Base-by-base conservation (phyloP, 2,797 vertebrate genomes). In the Choloepus didactylus region DNA sequence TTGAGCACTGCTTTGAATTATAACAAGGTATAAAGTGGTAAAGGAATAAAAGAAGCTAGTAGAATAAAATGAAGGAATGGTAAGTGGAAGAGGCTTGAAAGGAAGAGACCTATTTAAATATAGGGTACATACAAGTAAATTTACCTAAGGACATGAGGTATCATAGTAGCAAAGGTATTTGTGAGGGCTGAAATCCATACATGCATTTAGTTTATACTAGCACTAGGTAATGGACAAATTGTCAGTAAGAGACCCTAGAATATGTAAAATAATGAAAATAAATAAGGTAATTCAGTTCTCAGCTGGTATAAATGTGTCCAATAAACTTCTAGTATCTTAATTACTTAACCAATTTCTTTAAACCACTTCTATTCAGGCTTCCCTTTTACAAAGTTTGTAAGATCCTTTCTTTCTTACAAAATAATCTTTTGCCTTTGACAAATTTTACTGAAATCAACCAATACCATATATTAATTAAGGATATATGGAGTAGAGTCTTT, bases 361-460 rank as follows among this genome's bases (percentile, higher is more conserved):
- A 1, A 73, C 7, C 27, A 77, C 12, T 60, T 86, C 41, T 64
- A 27, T n/a, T 62, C 21, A 66, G 46, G 23, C 12, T 86, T 88
- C 59, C 67, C 31, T 94, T 91, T 75, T 16, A 64, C 9, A 67
- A 60, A 87, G 23, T 95, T 69, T 87, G 4, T 60, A 82, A 77
- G 25, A 81, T 5, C 9, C 35, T 35, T 35, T 35, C 6, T 56
- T 49, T 69, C n/a, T 87, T 73, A 59, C 9, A 73, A 87, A 89
- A 60, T 56, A 66, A 70, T 70, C 8, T 35, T 95, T 87, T 51
- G 66, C 25, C 12, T 90, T 93, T 89, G 23, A 64, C 6, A 86
- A 60, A 83, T 31, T 81, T 69, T 59, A 49, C 51, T 76, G 7
- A 80, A 87, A 81, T 90, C 29, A 73, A 85, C 59, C 23, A 59